Evolutionary conservation across 2,888 invertebrate species (phyloP).

Genomic region (Athetis lepigone): DNA sequence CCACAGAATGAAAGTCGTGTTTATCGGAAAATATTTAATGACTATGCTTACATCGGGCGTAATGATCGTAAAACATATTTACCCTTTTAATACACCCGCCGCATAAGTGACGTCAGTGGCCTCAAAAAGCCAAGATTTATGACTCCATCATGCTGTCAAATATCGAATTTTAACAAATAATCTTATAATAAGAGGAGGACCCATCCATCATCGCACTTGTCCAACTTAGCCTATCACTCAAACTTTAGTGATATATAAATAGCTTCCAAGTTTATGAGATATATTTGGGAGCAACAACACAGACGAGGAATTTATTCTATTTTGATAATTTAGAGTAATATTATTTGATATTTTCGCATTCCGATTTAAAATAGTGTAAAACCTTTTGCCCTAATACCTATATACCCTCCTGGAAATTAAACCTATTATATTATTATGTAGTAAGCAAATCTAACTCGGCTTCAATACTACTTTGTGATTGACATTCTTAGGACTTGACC

Average conservation of each 20-base stretch:
- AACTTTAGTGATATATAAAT: slow-evolving; percentile 38
- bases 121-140: slow-evolving; percentile 53
- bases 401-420: too few species aligned
- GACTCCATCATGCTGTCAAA: slow-evolving; percentile 55
- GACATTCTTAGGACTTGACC: too few species aligned
- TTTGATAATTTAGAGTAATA: too few species aligned
- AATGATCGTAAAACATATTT: slow-evolving; percentile 39
- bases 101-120: slow-evolving; percentile 31
- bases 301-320: neutral
- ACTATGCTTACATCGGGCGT: neutral
- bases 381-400: too few species aligned
- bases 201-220: slow-evolving; percentile 47
- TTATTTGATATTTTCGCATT: too few species aligned
- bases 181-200: slow-evolving; percentile 41
- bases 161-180: slow-evolving; percentile 63
- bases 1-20: neutral
- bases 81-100: slow-evolving; percentile 32
- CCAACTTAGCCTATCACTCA: slow-evolving; percentile 49
- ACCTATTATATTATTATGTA: too few species aligned
- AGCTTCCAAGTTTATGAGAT: neutral
- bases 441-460: too few species aligned
- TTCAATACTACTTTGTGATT: too few species aligned
- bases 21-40: slow-evolving; percentile 4
- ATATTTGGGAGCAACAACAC: slow-evolving; percentile 3
- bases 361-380: too few species aligned